These are phyloP conservation scores for Galeopsomyia nigrocyanea DNA, from an alignment of 2,888 invertebrate species.

Conservation along the genomic window DNA sequence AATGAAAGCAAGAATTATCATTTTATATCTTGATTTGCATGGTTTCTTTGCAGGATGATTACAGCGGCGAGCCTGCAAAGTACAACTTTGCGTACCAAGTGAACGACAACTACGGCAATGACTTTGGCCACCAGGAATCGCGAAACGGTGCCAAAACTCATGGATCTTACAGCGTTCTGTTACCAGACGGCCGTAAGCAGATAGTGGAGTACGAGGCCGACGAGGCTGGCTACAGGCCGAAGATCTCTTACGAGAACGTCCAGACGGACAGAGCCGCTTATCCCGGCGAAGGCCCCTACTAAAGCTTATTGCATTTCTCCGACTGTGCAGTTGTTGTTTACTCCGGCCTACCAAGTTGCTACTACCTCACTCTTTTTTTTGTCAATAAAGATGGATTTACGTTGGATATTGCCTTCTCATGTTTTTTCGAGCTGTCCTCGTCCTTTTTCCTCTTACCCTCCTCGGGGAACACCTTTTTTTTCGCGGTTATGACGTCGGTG, in stretches of 20 bases:
- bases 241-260: slow-evolving; percentile 75
- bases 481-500: no score
- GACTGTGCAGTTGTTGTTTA: no score
- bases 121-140: slow-evolving; percentile 67
- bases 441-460: no score
- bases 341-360: background rate
- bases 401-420: slow-evolving; percentile 26
- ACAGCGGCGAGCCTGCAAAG: slow-evolving; percentile 56
- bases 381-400: slow-evolving; percentile 29
- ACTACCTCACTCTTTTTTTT: slow-evolving; percentile 1
- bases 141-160: slow-evolving; percentile 65
- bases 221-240: slow-evolving; percentile 77
- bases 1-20: no score
- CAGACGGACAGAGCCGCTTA: slow-evolving; percentile 10
- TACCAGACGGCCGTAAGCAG: slow-evolving; percentile 69
- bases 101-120: slow-evolving; percentile 63
- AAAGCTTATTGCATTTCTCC: slow-evolving; percentile 17
- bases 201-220: slow-evolving; percentile 80
- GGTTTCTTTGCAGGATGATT: background rate
- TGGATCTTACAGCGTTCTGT: slow-evolving; percentile 66
- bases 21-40: background rate
- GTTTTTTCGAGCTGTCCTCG: background rate
- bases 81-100: slow-evolving; percentile 66
- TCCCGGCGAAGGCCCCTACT: slow-evolving; percentile 26
- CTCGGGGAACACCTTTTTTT: no score